Base-by-base conservation (phyloP, 2,888 invertebrate species). In the Stictocephala bisonia region DNA sequence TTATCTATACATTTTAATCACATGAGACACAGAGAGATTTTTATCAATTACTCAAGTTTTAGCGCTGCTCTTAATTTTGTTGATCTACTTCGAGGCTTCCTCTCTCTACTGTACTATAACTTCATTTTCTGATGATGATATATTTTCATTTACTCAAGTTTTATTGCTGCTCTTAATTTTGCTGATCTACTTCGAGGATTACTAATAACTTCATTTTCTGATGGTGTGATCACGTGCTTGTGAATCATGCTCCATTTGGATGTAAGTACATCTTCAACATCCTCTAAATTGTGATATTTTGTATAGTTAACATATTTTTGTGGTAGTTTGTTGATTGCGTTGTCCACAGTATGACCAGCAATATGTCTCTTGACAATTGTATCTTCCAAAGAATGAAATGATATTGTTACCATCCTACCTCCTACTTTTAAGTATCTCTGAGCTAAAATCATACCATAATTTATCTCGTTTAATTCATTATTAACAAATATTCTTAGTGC, bases 401-500 rank as follows among this genome's bases (percentile, higher is more conserved):
- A 90, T 44, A 98, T 89, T 0, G 93, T 91, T 0, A 94, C 90
- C 74, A 97, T 83, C 74, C 90, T 86, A 0, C 97, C 97, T 40
- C 90, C 89, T 0, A 90, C 84, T 85, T 93, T 94, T 22, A 98
- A 86, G 81, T 90, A 93, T 81, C 87, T 88, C 76, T 91, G 89
- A 0, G 96, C 93, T 70, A 96, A 80, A 24, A 93, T 83, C 84
- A 98, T 89, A 0, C 90, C 97, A 83, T 93, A 94, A 85, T 97
- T 94, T 1, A 98, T 88, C 86, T 98, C 97, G 83, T 98, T 98
- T 0, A 98, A 85, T 85, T 98, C 98, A 83, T 98, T 94, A 82
- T 98, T 98, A 0, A 98, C 94, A 84, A 98, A 97, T 80, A 98
- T 97, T 74, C 98, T 87, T 75, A 98, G 83, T 0, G 97, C 97